A percentile compares a stretch with the other conserved stretches of the same genome.
phyloP scores from a whole-genome alignment of 2,113 vertebrate species.

The Seriola quinqueradiata region DNA sequence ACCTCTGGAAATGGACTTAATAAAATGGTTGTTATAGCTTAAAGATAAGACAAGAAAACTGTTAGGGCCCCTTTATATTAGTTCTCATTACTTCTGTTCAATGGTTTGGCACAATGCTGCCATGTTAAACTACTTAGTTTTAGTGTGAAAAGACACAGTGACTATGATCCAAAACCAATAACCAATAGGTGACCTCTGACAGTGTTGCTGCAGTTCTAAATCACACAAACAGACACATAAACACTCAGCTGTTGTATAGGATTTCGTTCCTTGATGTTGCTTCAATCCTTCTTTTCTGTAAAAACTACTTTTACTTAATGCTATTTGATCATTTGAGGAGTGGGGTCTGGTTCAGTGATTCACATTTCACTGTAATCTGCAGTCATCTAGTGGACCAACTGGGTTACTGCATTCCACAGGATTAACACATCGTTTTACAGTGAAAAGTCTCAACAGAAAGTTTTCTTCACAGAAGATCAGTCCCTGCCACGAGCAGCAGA shows the following conservation, averaged over 20 bases:
- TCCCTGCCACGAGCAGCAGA: background rate
- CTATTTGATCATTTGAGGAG: too few relatives aligned
- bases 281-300: background rate
- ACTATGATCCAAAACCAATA: background rate
- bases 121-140: too few relatives aligned
- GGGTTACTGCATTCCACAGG: background rate
- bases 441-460: background rate
- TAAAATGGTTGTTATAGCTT: too few relatives aligned
- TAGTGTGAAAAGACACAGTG: too few relatives aligned
- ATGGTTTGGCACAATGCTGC: too few relatives aligned
- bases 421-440: background rate
- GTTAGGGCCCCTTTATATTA: too few relatives aligned
- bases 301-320: background rate
- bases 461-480: background rate
- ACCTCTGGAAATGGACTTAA: too few relatives aligned
- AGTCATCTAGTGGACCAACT: constrained; percentile 7
- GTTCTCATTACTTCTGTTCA: too few relatives aligned
- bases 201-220: background rate
- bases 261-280: background rate
- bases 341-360: background rate
- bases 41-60: too few relatives aligned
- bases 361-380: background rate
- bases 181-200: background rate
- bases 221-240: background rate
- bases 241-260: background rate